phyloP scores from a whole-genome alignment of 2,888 invertebrate genomes.

The Hedya salicella region DNA sequence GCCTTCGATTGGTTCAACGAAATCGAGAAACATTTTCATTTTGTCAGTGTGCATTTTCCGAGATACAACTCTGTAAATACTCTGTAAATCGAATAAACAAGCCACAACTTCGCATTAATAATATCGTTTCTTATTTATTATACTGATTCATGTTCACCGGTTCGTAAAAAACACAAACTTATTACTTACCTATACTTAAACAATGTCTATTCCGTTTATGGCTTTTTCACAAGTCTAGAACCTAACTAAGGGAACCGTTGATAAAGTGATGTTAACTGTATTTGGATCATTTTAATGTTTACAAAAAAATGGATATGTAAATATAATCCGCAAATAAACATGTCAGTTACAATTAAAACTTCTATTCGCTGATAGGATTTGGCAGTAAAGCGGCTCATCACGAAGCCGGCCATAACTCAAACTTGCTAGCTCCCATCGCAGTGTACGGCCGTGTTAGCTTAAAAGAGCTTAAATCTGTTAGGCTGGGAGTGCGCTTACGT shows the following conservation, averaged over 20 bases:
- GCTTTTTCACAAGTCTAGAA: too few species aligned
- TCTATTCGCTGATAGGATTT: constrained; percentile 33
- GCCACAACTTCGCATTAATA: too few species aligned
- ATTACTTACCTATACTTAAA: too few species aligned
- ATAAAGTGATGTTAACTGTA: background rate
- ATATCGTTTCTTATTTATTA: too few species aligned
- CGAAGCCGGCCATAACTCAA: constrained; percentile 60
- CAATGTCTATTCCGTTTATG: too few species aligned
- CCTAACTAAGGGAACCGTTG: background rate
- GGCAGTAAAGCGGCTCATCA: constrained; percentile 61
- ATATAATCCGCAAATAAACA: background rate
- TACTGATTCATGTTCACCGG: too few species aligned
- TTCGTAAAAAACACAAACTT: too few species aligned
- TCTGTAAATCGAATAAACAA: too few species aligned
- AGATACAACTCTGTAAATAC: too few species aligned
- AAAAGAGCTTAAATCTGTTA: constrained; percentile 8
- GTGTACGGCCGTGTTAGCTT: constrained; percentile 2
- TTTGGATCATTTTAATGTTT: background rate
- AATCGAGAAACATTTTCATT: too few species aligned
- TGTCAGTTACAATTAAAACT: constrained; percentile 25
- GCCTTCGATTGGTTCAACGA: background rate
- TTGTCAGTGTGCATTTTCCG: too few species aligned
- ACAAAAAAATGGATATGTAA: background rate
- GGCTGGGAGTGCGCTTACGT: constrained; percentile 15
- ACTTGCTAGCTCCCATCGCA: constrained; percentile 64